Evolutionary conservation across 37 sponge, comb jelly and placozoan species (phyloP), one percentile per base, ranked within the genome.

Genomic region (Spongia lamella): DNA sequence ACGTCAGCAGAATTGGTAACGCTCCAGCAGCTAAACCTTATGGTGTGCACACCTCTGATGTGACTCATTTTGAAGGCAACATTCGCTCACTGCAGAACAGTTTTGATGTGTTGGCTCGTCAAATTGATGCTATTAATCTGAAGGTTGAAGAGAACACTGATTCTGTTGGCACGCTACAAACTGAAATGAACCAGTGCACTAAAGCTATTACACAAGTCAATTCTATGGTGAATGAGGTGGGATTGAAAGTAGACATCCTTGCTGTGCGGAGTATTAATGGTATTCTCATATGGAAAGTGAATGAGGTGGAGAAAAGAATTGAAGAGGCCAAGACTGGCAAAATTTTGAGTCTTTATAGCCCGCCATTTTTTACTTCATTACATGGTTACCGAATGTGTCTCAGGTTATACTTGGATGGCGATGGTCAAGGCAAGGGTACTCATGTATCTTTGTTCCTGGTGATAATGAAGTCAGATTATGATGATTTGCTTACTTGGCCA

Each of bases 381-480:
- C 83, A 87, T 69, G 88, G 88, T 0, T 87, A 87, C 31, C 59
- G 83, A 4, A 49, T 87, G 33, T 87, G 88, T 58, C 56, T 87
- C 31, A 49, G 88, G 47, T 69, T 65, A 0, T 87, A 87, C 47
- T 65, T 87, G 15, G 58, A 81, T 77, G 88, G 83, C 3, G 88
- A 87, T 71, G 88, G 88, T 21, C 9, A 61, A 3, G 83, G 88
- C 14, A 81, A 87, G 33, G 88, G 78, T 17, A 80, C 75, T 1
- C 75, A 87, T 36, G 58, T 87, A 0, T 87, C 88, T 0, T 57
- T 87, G 22, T 81, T 87, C 37, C 32, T 81, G 3, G 88, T 87
- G 7, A 30, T 87, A 7, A 87, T 81, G 88, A 75, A 64, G 31
- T 80, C 82, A 0, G 88, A 87, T 33, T 80, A 87, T 38, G 88